Conservation (phyloP, 2,797 vertebrate species). For the Channa striata region DNA sequence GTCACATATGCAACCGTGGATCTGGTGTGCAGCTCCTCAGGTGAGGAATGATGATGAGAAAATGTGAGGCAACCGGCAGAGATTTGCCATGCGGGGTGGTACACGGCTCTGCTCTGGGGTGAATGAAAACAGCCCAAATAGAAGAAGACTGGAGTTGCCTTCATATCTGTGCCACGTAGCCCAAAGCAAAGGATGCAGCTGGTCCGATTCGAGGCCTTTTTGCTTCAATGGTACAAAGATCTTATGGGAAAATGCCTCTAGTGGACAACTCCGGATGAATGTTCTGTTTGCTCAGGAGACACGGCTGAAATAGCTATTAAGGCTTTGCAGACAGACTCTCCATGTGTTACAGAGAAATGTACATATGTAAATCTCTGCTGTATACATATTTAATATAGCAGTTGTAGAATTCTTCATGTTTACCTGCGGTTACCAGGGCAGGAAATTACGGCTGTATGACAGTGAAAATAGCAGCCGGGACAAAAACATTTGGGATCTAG, state of each 20-base stretch:
- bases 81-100: conserved; percentile 61
- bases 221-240: conserved; percentile 53
- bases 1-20: conserved; percentile 57
- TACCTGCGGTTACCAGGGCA: too few relatives aligned
- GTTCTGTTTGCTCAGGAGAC: conserved; percentile 28
- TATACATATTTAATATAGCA: too few relatives aligned
- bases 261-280: conserved; percentile 28
- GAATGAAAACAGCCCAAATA: conserved; percentile 59
- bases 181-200: conserved; percentile 57
- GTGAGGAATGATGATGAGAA: conserved; percentile 80
- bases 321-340: conserved; percentile 27
- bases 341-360: conserved; percentile 23
- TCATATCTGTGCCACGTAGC: conserved; percentile 62
- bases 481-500: too few relatives aligned
- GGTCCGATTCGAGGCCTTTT: conserved; percentile 56
- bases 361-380: conserved; percentile 31
- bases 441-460: too few relatives aligned
- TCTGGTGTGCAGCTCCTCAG: conserved; percentile 68
- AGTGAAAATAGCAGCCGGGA: too few relatives aligned
- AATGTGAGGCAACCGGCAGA: conserved; percentile 63
- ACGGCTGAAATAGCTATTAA: conserved; percentile 37
- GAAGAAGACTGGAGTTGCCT: conserved; percentile 33
- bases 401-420: too few relatives aligned
- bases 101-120: conserved; percentile 46
- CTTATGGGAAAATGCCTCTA: conserved; percentile 55